These are phyloP conservation scores for Heterodera filipjevi DNA, from an alignment of 2,888 invertebrate species.

Conservation along the genomic window DNA sequence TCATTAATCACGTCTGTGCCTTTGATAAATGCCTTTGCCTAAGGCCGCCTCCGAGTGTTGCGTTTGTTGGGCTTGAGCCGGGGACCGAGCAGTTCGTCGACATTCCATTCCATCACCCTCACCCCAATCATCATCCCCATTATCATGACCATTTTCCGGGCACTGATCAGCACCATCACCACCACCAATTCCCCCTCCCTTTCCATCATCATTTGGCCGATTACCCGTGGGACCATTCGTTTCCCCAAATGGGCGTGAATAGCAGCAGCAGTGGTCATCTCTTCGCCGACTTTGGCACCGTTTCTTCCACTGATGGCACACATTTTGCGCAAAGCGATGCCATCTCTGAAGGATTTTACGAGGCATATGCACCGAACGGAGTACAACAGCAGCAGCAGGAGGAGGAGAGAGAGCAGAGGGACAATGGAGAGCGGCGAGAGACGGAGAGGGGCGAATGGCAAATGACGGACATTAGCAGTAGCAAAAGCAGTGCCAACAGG, in stretches of 20 bases:
- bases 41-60: conserved; percentile 54
- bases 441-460: no score
- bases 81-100: conserved; percentile 32
- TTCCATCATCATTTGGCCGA: conserved; percentile 14
- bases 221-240: not conserved
- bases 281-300: not conserved
- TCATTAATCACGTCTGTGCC: not conserved
- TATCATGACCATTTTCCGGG: not conserved
- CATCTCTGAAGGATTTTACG: not conserved
- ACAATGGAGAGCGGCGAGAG: no score
- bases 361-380: not conserved
- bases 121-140: not conserved
- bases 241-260: not conserved
- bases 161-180: not conserved
- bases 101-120: conserved; percentile 1
- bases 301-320: not conserved
- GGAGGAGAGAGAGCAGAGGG: not conserved
- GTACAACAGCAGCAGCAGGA: not conserved
- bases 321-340: not conserved
- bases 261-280: not conserved
- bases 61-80: conserved; percentile 61
- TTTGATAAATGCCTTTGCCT: not conserved
- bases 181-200: not conserved
- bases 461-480: not conserved
- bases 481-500: not conserved